Conservation (phyloP, 2,888 invertebrate genomes). For the Muscina levida region DNA sequence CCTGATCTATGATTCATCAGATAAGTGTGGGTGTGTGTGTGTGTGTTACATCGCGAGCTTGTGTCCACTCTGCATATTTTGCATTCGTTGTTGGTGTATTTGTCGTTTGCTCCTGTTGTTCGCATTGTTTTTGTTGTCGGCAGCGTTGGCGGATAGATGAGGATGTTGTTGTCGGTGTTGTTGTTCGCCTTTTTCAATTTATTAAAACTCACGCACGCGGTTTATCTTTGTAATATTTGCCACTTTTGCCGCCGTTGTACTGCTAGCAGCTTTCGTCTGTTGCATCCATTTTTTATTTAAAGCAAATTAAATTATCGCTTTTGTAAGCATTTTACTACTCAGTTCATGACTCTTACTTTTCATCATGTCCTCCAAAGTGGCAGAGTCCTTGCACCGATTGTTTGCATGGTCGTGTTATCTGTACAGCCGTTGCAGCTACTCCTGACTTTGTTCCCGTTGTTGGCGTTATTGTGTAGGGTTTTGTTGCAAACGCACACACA, state of each 20-base stretch:
- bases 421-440: conserved; percentile 7
- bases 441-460: background rate
- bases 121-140: no score
- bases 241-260: conserved; percentile 47
- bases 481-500: conserved; percentile 34
- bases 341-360: conserved; percentile 62
- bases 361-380: conserved; percentile 31
- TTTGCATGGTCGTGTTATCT: conserved; percentile 10
- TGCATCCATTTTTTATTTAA: conserved; percentile 60
- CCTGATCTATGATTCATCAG: no score
- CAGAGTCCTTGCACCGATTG: background rate
- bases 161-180: conserved; percentile 22
- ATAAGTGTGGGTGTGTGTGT: background rate
- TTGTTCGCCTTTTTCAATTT: conserved; percentile 54
- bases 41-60: conserved; percentile 28
- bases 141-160: background rate
- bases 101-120: background rate
- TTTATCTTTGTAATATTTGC: conserved; percentile 62
- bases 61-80: conserved; percentile 48
- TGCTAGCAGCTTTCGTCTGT: conserved; percentile 33
- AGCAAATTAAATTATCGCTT: conserved; percentile 61
- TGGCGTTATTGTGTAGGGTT: background rate
- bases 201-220: conserved; percentile 65
- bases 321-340: conserved; percentile 55
- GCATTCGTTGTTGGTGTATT: background rate